These are phyloP conservation scores for Eucidaris tribuloides DNA, from an alignment of 35 echinoderm and acorn worm genomes.

Conservation along the genomic window DNA sequence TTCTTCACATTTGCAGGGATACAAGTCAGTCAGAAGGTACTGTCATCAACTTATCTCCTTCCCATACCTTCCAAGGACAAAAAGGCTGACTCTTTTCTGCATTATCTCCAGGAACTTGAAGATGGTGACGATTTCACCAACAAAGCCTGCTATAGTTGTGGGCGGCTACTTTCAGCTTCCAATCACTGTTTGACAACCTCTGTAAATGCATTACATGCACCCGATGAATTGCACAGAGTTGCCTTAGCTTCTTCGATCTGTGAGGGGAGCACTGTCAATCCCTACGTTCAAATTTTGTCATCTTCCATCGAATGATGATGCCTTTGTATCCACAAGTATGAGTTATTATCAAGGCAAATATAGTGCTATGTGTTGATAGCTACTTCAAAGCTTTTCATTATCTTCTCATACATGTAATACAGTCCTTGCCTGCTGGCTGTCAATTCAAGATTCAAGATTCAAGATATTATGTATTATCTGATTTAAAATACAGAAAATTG, in stretches of 20 bases:
- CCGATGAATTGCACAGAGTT: not conserved
- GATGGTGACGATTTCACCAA: not conserved
- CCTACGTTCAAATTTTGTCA: not conserved
- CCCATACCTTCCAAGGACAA: not conserved
- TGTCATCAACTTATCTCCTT: not conserved
- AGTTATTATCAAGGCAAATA: constrained; percentile 7
- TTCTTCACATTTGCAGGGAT: not conserved
- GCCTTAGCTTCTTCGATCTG: not conserved
- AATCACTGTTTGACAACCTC: not conserved
- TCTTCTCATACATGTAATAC: not conserved
- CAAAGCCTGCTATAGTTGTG: constrained; percentile 23
- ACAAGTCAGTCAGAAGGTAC: not conserved
- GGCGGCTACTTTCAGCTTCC: not conserved
- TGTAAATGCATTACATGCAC: constrained; percentile 1
- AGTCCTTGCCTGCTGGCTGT: constrained; percentile 56
- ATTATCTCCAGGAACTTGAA: not conserved
- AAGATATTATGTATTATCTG: too few relatives aligned
- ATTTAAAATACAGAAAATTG: too few relatives aligned
- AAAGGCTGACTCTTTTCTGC: not conserved
- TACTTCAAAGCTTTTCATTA: not conserved
- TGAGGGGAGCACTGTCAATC: not conserved
- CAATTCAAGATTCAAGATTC: too few relatives aligned
- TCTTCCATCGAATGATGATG: constrained; percentile 7
- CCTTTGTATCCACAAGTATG: constrained; percentile 62
- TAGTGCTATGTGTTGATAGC: constrained; percentile 32